Conservation (phyloP, 2,888 invertebrate genomes). For the Oxycera nigricornis region DNA sequence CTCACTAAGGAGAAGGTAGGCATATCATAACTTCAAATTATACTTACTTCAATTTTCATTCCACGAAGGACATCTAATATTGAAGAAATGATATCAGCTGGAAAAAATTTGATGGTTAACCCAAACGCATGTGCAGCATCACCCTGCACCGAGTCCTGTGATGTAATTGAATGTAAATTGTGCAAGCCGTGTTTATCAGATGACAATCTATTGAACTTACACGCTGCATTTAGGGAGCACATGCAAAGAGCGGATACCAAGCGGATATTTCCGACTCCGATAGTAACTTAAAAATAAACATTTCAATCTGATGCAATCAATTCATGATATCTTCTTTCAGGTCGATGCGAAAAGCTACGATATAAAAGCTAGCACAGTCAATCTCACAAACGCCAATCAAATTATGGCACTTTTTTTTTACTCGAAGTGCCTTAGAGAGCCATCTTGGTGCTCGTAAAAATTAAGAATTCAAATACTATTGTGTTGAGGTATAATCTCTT, state of each 20-base stretch:
- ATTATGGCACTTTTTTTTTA: conserved; percentile 85
- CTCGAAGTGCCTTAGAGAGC: conserved; percentile 84
- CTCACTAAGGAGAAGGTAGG: conserved; percentile 60
- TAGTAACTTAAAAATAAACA: conserved; percentile 58
- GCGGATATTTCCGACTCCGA: conserved; percentile 79
- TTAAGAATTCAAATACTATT: not conserved
- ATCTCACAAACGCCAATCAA: conserved; percentile 73
- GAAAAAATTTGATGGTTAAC: conserved; percentile 81
- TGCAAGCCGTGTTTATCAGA: conserved; percentile 79
- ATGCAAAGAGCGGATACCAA: conserved; percentile 79
- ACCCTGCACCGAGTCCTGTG: conserved; percentile 69
- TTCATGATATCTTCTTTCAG: conserved; percentile 48
- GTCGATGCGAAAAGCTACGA: conserved; percentile 52
- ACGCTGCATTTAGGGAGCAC: conserved; percentile 80
- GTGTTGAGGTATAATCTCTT: too few relatives aligned
- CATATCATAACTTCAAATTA: not conserved
- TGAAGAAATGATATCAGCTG: conserved; percentile 73
- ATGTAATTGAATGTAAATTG: conserved; percentile 72
- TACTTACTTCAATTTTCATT: not conserved
- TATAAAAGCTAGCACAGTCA: conserved; percentile 61
- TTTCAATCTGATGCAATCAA: not conserved
- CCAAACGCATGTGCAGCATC: conserved; percentile 70
- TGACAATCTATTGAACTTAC: conserved; percentile 67
- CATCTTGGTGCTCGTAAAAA: conserved; percentile 72
- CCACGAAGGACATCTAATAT: conserved; percentile 62